Base-by-base conservation (phyloP, 2,113 vertebrate genomes). In the Vulpes ferrilata region DNA sequence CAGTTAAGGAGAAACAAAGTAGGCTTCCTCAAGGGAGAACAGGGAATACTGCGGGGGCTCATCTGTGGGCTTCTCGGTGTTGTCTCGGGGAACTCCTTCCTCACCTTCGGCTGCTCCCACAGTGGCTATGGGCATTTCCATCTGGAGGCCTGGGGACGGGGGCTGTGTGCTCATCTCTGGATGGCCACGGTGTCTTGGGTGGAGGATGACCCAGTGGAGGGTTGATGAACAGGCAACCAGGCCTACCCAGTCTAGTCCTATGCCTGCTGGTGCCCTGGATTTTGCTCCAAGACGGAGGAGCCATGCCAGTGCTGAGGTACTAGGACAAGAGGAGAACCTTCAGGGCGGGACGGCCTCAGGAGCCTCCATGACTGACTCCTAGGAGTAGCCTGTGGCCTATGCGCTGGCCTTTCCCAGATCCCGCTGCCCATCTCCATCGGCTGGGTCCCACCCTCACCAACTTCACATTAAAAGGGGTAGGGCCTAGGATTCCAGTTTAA, bases 1-100 rank as follows among this genome's bases (percentile, higher is more conserved):
- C 82, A 89, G 79, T 89, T 91, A 59, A 57, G 85, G 93, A 92
- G 92, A 89, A 96, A 78, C 3, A 30, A 76, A 76, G 87, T 0
- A 3, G 1, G 65, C 5, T 55, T 73, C 89, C 90, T 85, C 53
- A 9, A 25, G 55, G 9, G 25, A 59, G 60, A 65, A 43, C 32
- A 86, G 67, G 51, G 81, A 17, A 32, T 43, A 43, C 43, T 43
- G 43, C 5, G 43, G 43, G 43, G 43, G 43, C 43, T 43, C 43
- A 6, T 43, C 43, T 43, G 43, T 43, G 5, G 43, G 43, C 43
- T 6, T 43, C 43, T 43, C 5, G 43, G 43, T 43, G 43, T 43
- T 43, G 5, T 43, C 43, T 88, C 2, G 69, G 85, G 25, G 76
- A 91, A 60, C 7, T 30, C 76, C 22, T 79, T 73, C 20, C 43